These are phyloP conservation scores for Agapornis roseicollis DNA, from an alignment of 2,113 vertebrate genomes.

Conservation along the genomic window DNA sequence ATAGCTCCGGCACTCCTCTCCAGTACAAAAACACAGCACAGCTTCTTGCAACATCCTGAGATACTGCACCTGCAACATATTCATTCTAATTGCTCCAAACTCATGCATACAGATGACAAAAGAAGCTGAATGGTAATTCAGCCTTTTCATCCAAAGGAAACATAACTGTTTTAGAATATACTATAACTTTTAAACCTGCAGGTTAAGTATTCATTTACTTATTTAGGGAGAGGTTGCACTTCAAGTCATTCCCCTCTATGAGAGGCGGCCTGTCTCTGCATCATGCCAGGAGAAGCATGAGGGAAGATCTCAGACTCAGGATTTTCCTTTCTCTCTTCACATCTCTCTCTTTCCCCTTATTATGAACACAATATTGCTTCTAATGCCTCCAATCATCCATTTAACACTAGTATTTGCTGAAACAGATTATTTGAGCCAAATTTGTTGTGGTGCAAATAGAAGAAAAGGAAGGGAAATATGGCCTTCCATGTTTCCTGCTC, in stretches of 20 bases:
- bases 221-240: background rate
- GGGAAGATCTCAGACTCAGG: background rate
- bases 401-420: background rate
- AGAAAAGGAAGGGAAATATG: background rate
- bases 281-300: accelerated
- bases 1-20: background rate
- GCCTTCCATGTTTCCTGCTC: background rate
- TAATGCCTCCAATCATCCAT: background rate
- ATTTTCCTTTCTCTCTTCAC: background rate
- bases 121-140: constrained; percentile 7
- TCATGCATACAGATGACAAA: constrained; percentile 1
- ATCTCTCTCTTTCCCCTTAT: background rate
- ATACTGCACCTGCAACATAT: constrained; percentile 50
- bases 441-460: background rate
- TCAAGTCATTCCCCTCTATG: background rate
- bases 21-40: background rate
- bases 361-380: background rate
- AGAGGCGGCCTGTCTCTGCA: background rate
- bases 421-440: background rate
- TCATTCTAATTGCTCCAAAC: constrained; percentile 31
- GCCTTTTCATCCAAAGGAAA: constrained; percentile 14
- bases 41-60: constrained; percentile 41
- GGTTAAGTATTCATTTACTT: constrained; percentile 43
- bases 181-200: constrained; percentile 7
- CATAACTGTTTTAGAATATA: constrained; percentile 38